Conservation (phyloP, 2,113 vertebrate genomes). For the Cacatua alba region DNA sequence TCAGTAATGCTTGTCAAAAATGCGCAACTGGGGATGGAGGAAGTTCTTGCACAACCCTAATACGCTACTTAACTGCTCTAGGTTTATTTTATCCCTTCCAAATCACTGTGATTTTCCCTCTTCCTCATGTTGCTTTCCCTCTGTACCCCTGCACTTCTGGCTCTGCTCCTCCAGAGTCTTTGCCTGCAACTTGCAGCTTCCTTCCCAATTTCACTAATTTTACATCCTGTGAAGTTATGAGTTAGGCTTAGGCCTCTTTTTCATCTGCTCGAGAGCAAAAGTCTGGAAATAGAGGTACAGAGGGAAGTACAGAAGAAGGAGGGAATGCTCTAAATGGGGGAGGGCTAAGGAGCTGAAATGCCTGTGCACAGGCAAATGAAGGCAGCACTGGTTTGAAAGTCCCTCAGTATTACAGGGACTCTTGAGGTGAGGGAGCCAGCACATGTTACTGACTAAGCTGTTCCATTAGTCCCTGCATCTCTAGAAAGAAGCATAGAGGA, state of each 20-base stretch:
- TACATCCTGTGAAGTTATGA: neutral
- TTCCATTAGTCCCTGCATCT: neutral
- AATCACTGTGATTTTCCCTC: neutral
- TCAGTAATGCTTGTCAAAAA: neutral
- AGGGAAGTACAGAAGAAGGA: neutral
- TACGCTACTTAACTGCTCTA: neutral
- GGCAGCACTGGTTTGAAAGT: neutral
- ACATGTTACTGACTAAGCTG: neutral
- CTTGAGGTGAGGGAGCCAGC: neutral
- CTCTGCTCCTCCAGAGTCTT: neutral
- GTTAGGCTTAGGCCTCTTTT: neutral
- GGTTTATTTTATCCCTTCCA: neutral
- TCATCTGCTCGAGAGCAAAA: neutral
- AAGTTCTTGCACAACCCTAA: neutral
- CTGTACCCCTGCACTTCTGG: neutral
- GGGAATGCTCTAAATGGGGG: neutral
- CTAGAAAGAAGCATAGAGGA: neutral
- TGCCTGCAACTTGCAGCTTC: rapidly evolving
- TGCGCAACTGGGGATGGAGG: neutral
- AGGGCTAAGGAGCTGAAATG: neutral
- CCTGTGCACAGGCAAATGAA: neutral
- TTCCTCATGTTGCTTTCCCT: neutral
- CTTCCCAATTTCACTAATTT: neutral
- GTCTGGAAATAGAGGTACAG: neutral
- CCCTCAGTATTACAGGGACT: neutral